A percentile compares a stretch with the other conserved stretches of the same genome.
phyloP scores from a whole-genome alignment of 2,113 vertebrate species.

The Coracopsis vasa region DNA sequence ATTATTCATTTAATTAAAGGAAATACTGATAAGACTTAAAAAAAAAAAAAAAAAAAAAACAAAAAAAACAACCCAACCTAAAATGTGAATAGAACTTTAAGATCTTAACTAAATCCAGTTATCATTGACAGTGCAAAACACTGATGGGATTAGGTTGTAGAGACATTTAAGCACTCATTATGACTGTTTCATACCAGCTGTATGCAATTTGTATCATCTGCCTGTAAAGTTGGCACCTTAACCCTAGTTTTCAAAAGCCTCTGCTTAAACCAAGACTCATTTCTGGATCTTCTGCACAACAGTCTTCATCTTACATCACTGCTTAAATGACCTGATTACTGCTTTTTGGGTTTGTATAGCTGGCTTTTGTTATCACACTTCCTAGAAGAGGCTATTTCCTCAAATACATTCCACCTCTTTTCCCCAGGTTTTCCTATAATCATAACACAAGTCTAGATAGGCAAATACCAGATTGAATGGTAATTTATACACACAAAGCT shows the following conservation, averaged over 20 bases:
- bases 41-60: no score
- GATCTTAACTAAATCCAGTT: neutral
- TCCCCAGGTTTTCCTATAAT: neutral
- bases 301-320: neutral
- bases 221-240: neutral
- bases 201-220: neutral
- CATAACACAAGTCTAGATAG: neutral
- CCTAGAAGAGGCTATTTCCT: neutral
- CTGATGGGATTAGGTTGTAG: neutral
- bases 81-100: neutral
- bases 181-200: neutral
- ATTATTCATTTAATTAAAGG: neutral
- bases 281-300: neutral
- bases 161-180: neutral
- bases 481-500: fast-evolving
- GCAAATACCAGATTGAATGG: fast-evolving
- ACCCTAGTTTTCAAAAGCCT: neutral
- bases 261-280: neutral
- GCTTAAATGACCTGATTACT: neutral
- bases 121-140: neutral
- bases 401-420: neutral
- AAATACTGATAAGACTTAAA: neutral
- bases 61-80: neutral
- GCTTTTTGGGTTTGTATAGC: neutral
- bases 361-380: neutral